Evolutionary conservation across 2,888 invertebrate species (phyloP).

Genomic region (Diarsia brunnea): DNA sequence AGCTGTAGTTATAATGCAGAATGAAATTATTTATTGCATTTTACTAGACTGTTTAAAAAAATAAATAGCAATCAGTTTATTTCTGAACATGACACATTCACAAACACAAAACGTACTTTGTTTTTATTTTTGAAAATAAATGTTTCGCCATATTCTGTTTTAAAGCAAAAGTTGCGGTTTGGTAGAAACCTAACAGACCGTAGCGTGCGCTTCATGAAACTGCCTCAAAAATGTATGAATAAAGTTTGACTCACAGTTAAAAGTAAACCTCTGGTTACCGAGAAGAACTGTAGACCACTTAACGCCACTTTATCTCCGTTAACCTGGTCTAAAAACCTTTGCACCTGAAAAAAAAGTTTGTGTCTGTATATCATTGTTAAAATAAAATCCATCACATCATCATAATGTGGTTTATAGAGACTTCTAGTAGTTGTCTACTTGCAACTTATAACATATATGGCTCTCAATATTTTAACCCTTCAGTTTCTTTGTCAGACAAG

Average conservation of each 20-base stretch:
- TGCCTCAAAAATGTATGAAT: neutral
- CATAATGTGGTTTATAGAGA: too few species aligned
- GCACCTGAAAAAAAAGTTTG: conserved; percentile 83
- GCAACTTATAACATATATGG: too few species aligned
- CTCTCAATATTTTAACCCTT: neutral
- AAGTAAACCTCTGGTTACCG: conserved; percentile 90
- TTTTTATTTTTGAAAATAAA: conserved; percentile 12
- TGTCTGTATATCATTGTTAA: neutral
- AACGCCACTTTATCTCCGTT: conserved; percentile 90
- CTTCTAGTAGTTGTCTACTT: too few species aligned
- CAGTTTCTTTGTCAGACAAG: conserved; percentile 17
- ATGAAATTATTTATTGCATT: neutral
- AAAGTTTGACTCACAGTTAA: conserved; percentile 85
- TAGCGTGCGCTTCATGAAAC: conserved; percentile 1
- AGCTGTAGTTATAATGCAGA: neutral
- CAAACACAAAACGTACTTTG: neutral
- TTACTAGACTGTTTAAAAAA: neutral
- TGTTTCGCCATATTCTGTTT: neutral
- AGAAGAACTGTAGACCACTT: conserved; percentile 91
- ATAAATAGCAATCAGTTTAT: neutral
- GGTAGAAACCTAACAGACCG: neutral
- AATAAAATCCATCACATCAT: too few species aligned
- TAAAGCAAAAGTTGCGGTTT: neutral
- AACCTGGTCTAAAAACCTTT: conserved; percentile 92
- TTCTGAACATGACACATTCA: neutral